Evolutionary conservation across 2,113 vertebrate species (phyloP), one percentile per base, ranked within the genome.

Genomic region (Plestiodon gilberti): DNA sequence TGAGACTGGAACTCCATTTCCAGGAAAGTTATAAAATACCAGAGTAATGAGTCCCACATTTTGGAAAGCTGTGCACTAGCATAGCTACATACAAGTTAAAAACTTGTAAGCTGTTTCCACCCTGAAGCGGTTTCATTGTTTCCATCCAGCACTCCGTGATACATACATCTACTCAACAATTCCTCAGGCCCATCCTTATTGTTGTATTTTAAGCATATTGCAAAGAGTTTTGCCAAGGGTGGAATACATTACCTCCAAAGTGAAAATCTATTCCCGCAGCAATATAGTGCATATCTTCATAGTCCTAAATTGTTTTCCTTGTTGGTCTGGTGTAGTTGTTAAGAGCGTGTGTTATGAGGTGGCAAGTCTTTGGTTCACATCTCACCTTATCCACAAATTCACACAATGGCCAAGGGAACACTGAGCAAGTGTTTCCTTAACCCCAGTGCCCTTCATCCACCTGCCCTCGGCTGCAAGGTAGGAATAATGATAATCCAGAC

Each of bases 201-300:
- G 35, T 20, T 5, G 23, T 59, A 57, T 28, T 38, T 48, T 28
- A n/a, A n/a, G 23, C 14, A 15, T 18, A 7, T 61, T 30, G 48
- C 33, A 20, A 83, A 77, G 35, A 62, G 0, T 1, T n/a, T 43
- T 52, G 38, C 48, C 69, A 82, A 28, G 67, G 81, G 25, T 81
- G 78, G 62, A 75, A 78, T n/a, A n/a, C 9, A 4, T 78, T 78
- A 67, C 28, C 35, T 59, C 81, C 33, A 28, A 22, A 28, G 3
- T 23, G 38, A 64, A 20, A 11, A n/a, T 28, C 70, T 75, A 61
- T 61, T 7, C 55, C 48, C 25, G 85, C 64, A 87, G 52, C 23
- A 0, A 0, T 25, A 28, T 40, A 43, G 74, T 69, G 35, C 81
- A 74, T 59, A 80, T 71, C 55, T 23, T 73, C 52, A 59, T 0